Percentiles rank a stretch among this genome's conserved stretches.
Conservation (phyloP, 2,888 invertebrate genomes). For the Crematogaster levior region DNA sequence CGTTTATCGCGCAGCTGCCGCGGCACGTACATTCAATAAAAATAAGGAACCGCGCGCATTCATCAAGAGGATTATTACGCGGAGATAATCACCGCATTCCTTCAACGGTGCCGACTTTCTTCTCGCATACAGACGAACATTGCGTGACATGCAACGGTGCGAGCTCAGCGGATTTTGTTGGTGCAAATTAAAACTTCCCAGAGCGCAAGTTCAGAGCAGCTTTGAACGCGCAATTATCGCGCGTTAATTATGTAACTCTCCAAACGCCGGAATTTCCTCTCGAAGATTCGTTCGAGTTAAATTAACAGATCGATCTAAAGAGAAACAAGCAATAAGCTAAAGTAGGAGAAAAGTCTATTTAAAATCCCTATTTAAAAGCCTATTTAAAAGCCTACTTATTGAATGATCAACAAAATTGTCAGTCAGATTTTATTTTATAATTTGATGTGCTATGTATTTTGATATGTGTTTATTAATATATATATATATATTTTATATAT, state of each 20-base stretch:
- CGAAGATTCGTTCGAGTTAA: neutral
- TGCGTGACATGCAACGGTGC: neutral
- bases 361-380: no score
- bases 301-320: constrained; percentile 1
- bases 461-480: neutral
- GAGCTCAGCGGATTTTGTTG: neutral
- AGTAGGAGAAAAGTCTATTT: neutral
- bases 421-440: neutral
- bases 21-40: constrained; percentile 20
- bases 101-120: constrained; percentile 9
- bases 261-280: neutral
- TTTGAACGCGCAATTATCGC: constrained; percentile 18
- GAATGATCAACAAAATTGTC: neutral
- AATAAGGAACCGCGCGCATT: neutral
- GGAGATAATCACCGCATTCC: constrained; percentile 40
- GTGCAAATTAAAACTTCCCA: constrained; percentile 11
- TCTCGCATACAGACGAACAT: neutral
- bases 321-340: neutral
- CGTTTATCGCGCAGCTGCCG: constrained; percentile 12
- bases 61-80: neutral
- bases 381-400: neutral
- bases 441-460: neutral
- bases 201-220: neutral
- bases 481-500: no score
- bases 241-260: constrained; percentile 32